A percentile compares a stretch with the other conserved stretches of the same genome.
Conservation (phyloP, 2,888 invertebrate species). For the Steromphala cineraria region DNA sequence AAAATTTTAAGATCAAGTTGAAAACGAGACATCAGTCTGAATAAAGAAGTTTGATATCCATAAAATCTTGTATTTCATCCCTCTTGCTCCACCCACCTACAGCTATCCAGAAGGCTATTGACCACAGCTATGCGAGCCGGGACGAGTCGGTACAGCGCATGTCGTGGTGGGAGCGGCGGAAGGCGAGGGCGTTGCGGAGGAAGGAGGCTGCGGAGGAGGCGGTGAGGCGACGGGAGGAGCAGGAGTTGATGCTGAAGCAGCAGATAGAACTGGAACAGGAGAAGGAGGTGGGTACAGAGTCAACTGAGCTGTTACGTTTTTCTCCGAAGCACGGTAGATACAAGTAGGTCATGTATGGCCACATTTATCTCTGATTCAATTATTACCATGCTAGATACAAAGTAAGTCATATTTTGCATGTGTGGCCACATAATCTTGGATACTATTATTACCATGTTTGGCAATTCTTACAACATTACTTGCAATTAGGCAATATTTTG, state of each 20-base stretch:
- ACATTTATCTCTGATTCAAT: too few species aligned
- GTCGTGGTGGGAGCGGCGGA: slow-evolving; percentile 73
- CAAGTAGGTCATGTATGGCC: too few species aligned
- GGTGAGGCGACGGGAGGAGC: slow-evolving; percentile 77
- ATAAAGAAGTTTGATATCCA: too few species aligned
- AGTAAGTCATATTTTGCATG: too few species aligned
- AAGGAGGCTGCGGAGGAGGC: slow-evolving; percentile 53
- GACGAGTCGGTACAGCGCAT: slow-evolving; percentile 71
- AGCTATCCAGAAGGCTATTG: slow-evolving; percentile 54
- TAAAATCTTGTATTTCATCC: too few species aligned
- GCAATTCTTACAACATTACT: too few species aligned
- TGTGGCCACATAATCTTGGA: too few species aligned
- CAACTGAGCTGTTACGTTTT: neutral
- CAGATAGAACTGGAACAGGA: slow-evolving; percentile 82
- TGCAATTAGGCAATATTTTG: too few species aligned
- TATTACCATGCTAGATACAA: too few species aligned
- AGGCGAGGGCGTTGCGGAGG: slow-evolving; percentile 71
- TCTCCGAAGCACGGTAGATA: neutral
- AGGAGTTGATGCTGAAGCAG: slow-evolving; percentile 78
- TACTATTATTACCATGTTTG: too few species aligned
- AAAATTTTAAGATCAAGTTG: too few species aligned
- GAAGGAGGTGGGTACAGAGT: slow-evolving; percentile 72
- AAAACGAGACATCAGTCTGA: too few species aligned
- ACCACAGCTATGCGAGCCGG: slow-evolving; percentile 74
- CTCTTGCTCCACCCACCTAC: neutral